Evolutionary conservation across 2,888 invertebrate genomes (phyloP), one percentile per base, ranked within the genome.

Genomic region (Theristus sp.): DNA sequence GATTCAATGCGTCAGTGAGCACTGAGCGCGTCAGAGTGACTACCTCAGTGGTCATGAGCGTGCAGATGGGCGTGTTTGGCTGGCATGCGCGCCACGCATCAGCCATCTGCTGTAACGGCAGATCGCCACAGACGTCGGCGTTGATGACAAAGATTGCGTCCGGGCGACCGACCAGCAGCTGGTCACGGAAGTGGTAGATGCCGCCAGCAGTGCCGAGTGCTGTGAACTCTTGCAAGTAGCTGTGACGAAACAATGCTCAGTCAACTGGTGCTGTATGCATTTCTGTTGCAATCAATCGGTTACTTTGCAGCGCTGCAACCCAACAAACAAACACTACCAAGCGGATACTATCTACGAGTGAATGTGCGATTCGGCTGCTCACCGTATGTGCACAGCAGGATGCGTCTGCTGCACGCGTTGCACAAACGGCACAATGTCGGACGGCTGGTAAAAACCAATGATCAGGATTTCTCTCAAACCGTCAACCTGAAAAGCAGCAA

Each of bases 201-300:
- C 94, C 93, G 30, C 98, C 98, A 0, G 89, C 96, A 0, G 96
- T 98, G 6, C 96, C 96, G 0, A 96, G 77, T 0, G 90, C 84
- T 1, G 86, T 85, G 72, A 89, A 76, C 75, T 98, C 98, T 80
- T 96, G 93, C 1, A 96, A 80, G 74, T 98, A 98, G 69, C 87
- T 85, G 73, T 17, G 10, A 17, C 38, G 38, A 38, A 38, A 17
- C n/a, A n/a, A n/a, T n/a, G n/a, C n/a, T n/a, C n/a, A n/a, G n/a
- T n/a, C n/a, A n/a, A n/a, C n/a, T n/a, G n/a, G n/a, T n/a, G n/a
- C n/a, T n/a, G n/a, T n/a, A n/a, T n/a, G n/a, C n/a, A n/a, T n/a
- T n/a, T n/a, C n/a, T n/a, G n/a, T n/a, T n/a, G n/a, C n/a, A n/a
- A n/a, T n/a, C n/a, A n/a, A n/a, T n/a, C n/a, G n/a, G n/a, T n/a